Conservation (phyloP, 2,797 vertebrate genomes). For the Hypotaenidia okinawae region DNA sequence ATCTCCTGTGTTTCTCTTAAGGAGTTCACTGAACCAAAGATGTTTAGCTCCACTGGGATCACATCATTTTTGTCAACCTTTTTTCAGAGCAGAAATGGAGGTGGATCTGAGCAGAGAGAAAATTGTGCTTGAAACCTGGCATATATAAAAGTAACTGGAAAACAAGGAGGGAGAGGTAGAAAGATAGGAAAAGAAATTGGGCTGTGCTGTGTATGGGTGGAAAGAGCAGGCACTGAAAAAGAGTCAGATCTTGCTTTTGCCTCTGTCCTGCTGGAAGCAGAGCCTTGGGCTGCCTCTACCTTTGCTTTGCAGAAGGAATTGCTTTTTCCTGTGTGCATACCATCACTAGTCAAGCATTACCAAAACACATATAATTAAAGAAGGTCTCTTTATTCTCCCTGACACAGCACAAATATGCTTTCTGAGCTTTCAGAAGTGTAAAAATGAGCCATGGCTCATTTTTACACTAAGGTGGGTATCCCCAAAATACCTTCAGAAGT, state of each 20-base stretch:
- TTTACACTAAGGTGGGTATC: neutral
- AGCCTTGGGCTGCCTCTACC: neutral
- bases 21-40: neutral
- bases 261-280: neutral
- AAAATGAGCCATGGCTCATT: neutral
- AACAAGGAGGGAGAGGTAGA: neutral
- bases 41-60: neutral
- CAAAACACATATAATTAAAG: neutral
- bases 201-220: accelerated
- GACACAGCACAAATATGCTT: neutral
- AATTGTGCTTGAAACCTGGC: neutral
- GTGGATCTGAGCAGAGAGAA: neutral
- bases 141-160: neutral
- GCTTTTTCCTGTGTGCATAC: neutral
- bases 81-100: neutral
- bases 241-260: neutral
- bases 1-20: neutral
- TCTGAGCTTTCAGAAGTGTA: neutral
- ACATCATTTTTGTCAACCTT: neutral
- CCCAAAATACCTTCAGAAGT: neutral
- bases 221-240: neutral
- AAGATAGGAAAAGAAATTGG: neutral
- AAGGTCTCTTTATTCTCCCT: neutral
- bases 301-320: neutral
- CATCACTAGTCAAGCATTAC: neutral